phyloP scores from a whole-genome alignment of 1,140 invertebrate genomes.

The Eulimnadia texana region DNA sequence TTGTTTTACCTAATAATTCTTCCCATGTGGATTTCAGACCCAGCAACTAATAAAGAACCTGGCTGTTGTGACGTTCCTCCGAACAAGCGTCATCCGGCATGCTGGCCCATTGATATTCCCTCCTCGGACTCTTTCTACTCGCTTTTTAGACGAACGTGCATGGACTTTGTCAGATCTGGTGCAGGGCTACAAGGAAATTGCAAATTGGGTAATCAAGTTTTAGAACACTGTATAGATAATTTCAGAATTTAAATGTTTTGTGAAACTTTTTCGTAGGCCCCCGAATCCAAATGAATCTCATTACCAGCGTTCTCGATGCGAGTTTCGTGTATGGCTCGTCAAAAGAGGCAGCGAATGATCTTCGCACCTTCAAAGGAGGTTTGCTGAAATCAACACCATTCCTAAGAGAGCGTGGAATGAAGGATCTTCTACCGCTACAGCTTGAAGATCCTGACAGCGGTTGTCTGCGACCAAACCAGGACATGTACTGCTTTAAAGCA shows the following conservation, averaged over 20 bases:
- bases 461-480: constrained; percentile 32
- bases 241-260: neutral
- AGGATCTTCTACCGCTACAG: constrained; percentile 36
- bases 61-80: constrained; percentile 13
- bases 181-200: constrained; percentile 34
- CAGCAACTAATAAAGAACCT: constrained; percentile 14
- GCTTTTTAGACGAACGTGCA: constrained; percentile 31
- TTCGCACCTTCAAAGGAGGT: constrained; percentile 35
- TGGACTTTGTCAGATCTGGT: constrained; percentile 35
- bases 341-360: constrained; percentile 28
- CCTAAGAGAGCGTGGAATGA: constrained; percentile 33
- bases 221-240: constrained; percentile 23
- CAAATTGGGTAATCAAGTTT: constrained; percentile 35
- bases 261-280: constrained; percentile 29
- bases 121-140: constrained; percentile 20
- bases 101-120: constrained; percentile 23
- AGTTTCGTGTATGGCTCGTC: constrained; percentile 39
- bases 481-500: constrained; percentile 38
- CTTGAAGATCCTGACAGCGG: constrained; percentile 35
- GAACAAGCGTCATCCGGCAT: constrained; percentile 20
- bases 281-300: constrained; percentile 32
- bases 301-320: constrained; percentile 36
- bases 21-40: neutral
- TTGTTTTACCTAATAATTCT: neutral
- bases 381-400: constrained; percentile 28